These are phyloP conservation scores for Mesocricetus auratus DNA, from an alignment of 2,113 vertebrate genomes.

Conservation along the genomic window DNA sequence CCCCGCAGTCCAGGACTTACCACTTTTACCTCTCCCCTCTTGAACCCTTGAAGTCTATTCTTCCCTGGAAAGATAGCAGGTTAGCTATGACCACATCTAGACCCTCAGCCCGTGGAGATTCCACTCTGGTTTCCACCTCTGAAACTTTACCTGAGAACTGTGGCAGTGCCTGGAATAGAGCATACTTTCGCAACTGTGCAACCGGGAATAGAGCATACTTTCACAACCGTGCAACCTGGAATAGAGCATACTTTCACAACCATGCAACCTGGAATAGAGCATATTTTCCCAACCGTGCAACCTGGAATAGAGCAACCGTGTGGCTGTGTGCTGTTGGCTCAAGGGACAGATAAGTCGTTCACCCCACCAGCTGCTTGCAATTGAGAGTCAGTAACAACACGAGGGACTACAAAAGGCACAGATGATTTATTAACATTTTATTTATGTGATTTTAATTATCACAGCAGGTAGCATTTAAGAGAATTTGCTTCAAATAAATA, in stretches of 20 bases:
- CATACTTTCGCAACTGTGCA: neutral
- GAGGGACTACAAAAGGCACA: conserved; percentile 50
- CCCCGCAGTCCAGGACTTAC: neutral
- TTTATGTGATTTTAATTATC: conserved; percentile 83
- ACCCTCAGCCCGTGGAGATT: neutral
- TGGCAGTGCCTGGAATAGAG: neutral
- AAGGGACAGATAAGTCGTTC: neutral
- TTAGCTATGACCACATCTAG: neutral
- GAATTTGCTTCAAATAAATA: conserved; percentile 86
- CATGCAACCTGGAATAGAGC: neutral
- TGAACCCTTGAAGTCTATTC: neutral
- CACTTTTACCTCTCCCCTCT: neutral
- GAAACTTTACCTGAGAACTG: neutral
- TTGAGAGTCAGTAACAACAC: neutral
- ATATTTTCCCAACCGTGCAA: neutral
- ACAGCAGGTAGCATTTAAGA: conserved; percentile 84
- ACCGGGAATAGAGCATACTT: no score
- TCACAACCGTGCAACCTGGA: no score
- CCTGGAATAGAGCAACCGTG: no score
- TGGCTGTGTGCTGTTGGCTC: neutral
- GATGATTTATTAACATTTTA: conserved; percentile 72
- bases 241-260: neutral
- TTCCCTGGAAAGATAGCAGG: neutral
- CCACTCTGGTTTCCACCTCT: neutral
- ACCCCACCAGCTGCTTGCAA: neutral